Evolutionary conservation across 2,888 invertebrate genomes (phyloP), one percentile per base, ranked within the genome.

Genomic region (Lasioglossum marginatum): DNA sequence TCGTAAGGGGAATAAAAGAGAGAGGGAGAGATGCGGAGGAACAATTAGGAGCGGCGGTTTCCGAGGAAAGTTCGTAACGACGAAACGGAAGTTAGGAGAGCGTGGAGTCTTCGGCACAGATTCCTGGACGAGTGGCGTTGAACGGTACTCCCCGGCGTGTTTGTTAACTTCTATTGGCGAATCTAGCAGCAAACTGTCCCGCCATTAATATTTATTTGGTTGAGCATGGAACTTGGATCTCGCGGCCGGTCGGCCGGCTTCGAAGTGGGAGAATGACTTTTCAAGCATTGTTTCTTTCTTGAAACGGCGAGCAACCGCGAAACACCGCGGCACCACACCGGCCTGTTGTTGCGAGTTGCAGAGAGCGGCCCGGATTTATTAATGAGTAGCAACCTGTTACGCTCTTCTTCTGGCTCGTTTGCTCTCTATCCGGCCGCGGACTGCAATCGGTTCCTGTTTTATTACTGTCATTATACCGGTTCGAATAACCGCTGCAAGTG

Each of bases 121-220:
- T 84, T 81, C 81, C 48, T 48, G 48, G 43, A 70, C 66, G 71
- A 60, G 63, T 57, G 74, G 70, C 85, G 27, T 57, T 68, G 82
- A 87, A 87, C 83, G 88, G 87, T 88, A 82, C 86, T 82, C 82
- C 57, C 40, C 43, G 60, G 19, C 68, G 77, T 34, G 86, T 87
- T 87, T 82, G 82, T 82, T 82, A 88, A 87, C 73, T 82, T 80
- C 84, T 88, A 86, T 88, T 88, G 88, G 87, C 81, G 88, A 85
- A 87, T 88, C 87, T 87, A 86, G 88, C 88, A 79, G 88, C 79
- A 81, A 87, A 88, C 84, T 78, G 85, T 81, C 85, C 87, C 77
- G 87, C 81, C 88, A 91, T 92, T 92, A 91, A 91, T 92, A 92
- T 92, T 90, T 92, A 91, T 91, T 90, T 81, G 76, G 23, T 14